Base-by-base conservation (phyloP, 2,888 invertebrate genomes). In the Cataglyphis livida region DNA sequence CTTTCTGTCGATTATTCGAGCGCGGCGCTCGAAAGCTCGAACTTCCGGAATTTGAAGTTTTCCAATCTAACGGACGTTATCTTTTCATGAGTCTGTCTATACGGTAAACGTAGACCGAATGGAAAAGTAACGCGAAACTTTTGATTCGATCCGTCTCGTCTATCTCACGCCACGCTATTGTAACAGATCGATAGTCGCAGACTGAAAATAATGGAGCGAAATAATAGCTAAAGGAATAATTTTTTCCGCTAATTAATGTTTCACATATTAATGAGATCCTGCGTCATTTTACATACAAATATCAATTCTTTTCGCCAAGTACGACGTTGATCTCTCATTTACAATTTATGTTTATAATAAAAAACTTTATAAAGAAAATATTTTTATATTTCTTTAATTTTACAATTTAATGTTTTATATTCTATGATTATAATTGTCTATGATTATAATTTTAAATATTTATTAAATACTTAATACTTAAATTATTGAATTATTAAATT, bases 41-140 rank as follows among this genome's bases (percentile, higher is more conserved):
- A 82, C 71, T 82, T 51, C 79, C 18, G n/a, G 18, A 32, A 57
- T 28, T 59, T 79, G 61, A 87, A 87, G 59, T 87, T 87, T 87
- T 83, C 68, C 87, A 87, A 87, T 87, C 87, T 87, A 82, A 75
- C 38, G 32, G 59, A 51, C 61, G 84, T 84, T 74, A 81, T 78
- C 78, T 78, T 78, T 78, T 70, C 78, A 70, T 21, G 57, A n/a
- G 54, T 66, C 32, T 59, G 32, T 38, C 21, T 41, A 25, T 70
- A 44, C 57, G 76, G 28, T 68, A 57, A 57, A 41, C 57, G 57
- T 68, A 68, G 32, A 68, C 57, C 12, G 21, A 78, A 59, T 78
- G 59, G 66, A 68, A 68, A 57, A 68, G 68, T 76, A 68, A 76
- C 32, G 57, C 41, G 38, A 28, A 78, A 78, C 78, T 78, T 78